A percentile compares a stretch with the other conserved stretches of the same genome.
Evolutionary conservation across 2,113 vertebrate genomes (phyloP).

Genomic region (Hiodon alosoides): DNA sequence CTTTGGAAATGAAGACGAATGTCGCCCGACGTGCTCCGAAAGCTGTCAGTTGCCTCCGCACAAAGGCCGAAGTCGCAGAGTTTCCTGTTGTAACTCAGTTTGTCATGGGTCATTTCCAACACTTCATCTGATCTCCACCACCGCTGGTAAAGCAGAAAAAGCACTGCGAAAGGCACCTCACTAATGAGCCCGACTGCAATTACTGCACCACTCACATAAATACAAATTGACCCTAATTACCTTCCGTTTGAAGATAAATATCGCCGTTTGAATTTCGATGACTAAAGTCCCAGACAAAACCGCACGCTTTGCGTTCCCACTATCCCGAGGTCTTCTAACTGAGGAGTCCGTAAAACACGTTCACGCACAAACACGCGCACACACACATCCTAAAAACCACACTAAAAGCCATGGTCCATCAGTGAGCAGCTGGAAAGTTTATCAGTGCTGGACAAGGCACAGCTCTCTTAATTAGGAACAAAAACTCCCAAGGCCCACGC

Average conservation of each 20-base stretch:
- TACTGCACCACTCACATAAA: constrained; percentile 44
- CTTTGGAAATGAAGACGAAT: background rate
- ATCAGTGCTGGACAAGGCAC: constrained; percentile 21
- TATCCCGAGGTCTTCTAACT: background rate
- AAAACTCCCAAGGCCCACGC: constrained; percentile 29
- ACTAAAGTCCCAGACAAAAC: constrained; percentile 32
- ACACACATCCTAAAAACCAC: background rate
- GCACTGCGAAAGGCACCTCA: background rate
- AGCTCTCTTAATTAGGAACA: constrained; percentile 37
- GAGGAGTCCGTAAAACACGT: background rate
- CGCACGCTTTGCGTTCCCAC: background rate
- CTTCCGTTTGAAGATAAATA: constrained; percentile 46
- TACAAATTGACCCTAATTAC: constrained; percentile 35
- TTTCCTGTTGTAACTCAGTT: constrained; percentile 12
- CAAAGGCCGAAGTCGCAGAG: background rate
- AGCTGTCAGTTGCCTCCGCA: background rate
- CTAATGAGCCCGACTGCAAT: constrained; percentile 40
- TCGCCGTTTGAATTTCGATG: constrained; percentile 41
- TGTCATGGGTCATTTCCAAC: constrained; percentile 30
- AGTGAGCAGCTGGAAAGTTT: constrained; percentile 21
- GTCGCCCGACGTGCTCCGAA: background rate
- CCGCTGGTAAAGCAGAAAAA: constrained; percentile 6
- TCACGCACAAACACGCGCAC: background rate
- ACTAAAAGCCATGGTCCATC: background rate
- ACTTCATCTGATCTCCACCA: constrained; percentile 27